Conservation (phyloP, 2,113 vertebrate genomes). For the Tamias sibiricus region DNA sequence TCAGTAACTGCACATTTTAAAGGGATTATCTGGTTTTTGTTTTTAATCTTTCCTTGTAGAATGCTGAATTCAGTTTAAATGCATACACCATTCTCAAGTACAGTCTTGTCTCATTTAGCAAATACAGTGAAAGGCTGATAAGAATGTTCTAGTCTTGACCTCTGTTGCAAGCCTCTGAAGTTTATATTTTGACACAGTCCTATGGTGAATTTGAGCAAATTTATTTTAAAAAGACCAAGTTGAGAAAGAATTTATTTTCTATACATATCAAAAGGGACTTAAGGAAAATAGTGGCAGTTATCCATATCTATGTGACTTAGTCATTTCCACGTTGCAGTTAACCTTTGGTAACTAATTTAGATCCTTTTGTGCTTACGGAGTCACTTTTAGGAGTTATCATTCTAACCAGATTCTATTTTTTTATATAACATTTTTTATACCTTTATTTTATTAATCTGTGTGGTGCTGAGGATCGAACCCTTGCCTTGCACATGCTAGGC, state of each 20-base stretch:
- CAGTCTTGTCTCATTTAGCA: not conserved
- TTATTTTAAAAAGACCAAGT: conserved; percentile 15
- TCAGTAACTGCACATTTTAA: conserved; percentile 33
- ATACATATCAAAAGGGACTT: not conserved
- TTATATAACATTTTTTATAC: too few relatives aligned
- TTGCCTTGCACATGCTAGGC: too few relatives aligned
- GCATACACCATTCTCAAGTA: too few relatives aligned
- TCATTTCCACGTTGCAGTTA: conserved; percentile 25
- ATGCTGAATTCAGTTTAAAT: not conserved
- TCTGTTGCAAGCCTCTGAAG: not conserved
- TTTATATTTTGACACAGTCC: conserved; percentile 30
- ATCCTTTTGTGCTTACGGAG: conserved; percentile 8
- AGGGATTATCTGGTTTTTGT: not conserved
- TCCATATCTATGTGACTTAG: not conserved
- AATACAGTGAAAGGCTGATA: not conserved
- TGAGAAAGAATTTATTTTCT: not conserved
- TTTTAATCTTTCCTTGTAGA: not conserved
- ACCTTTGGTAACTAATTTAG: conserved; percentile 29
- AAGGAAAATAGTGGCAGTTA: not conserved
- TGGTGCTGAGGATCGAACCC: too few relatives aligned
- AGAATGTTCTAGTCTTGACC: not conserved
- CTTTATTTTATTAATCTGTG: too few relatives aligned
- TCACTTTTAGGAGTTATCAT: conserved; percentile 17
- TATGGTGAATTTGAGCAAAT: not conserved
- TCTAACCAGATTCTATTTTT: not conserved